Base-by-base conservation (phyloP, 2,797 vertebrate species). In the Mormyrops boulengeri region DNA sequence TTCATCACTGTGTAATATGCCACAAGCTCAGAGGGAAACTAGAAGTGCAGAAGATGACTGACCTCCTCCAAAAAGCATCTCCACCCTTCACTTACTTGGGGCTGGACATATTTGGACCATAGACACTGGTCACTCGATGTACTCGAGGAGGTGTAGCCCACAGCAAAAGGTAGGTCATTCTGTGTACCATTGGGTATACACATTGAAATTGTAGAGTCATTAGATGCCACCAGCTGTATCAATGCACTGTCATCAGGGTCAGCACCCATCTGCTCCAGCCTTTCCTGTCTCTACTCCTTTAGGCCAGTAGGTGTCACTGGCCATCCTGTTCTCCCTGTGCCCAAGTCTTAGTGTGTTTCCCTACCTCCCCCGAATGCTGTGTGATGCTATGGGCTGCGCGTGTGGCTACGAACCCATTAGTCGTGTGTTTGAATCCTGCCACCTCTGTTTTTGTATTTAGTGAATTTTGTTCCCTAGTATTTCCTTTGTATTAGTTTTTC, bases 101-200 rank as follows among this genome's bases (percentile, higher is more conserved):
- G 6, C 12, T 89, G 22, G 89, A 89, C 49, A 62, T 87, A 8
- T 87, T 87, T 41, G 89, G 89, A 5, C 85, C 85, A 8, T 89
- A 85, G 89, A 87, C 4, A 7, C 47, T 77, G 2, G 8, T 53
- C 22, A 55, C 89, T 34, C 44, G 66, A 14, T 47, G 57, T 6
- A 89, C 60, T 17, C 7, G 62, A 87, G 89, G 89, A 8, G 89
- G 60, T 49, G 14, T 7, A 22, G 85, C 60, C 19, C 41, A 89
- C 3, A 73, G 22, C 17, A 89, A 89, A 41, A 17, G 62, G 8
- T 80, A 47, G 85, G 85, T 85, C 7, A 77, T 88, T 30, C 52
- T 30, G 12, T 89, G 44, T 26, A 89, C 85, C 52, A 89, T 12
- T 60, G 14, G 26, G 44, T 52, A 82, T 89, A 41, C 82, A 86